Base-by-base conservation (phyloP, 2,797 vertebrate species). In the Amazona finschi region DNA sequence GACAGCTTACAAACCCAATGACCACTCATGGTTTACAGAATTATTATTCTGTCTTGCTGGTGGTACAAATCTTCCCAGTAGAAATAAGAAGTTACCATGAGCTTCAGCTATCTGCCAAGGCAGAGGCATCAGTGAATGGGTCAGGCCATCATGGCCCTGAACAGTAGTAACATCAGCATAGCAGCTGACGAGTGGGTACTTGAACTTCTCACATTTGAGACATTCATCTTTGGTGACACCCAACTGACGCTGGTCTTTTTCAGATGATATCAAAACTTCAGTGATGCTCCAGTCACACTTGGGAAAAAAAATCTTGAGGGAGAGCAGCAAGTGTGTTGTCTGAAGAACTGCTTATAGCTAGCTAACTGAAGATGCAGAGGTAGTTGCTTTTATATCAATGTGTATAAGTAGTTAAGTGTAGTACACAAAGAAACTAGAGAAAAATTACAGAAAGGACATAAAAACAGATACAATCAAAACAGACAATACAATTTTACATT, bases 391-490 rank as follows among this genome's bases (percentile, higher is more conserved):
- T 69, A 5, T 43, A 53, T 53, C 61, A 30, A 27, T 9, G 44
- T 39, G 11, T 33, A 3, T 28, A 84, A 76, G 30, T 39, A 71
- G 15, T 50, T 87, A 73, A 53, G 5, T 24, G 41, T 36, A 72
- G 31, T n/a, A 90, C 50, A 27, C 31, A 79, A 94, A 76, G 22
- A 7, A 15, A 44, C 33, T 9, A 55, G 10, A 55, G 41, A 55
- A 91, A 92, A 86, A 80, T 4, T 79, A 17, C 66, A 72, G n/a
- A 77, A 85, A 12, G 12, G 25, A 79, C 64, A 76, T 46, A 84
- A 86, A 92, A 91, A 83, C 49, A 91, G 36, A 66, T 67, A 52
- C 16, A 84, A 74, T 46, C 52, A 39, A 79, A 94, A 39, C 20
- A 58, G 27, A 64, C 4, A 67, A 39, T 52, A 43, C 13, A 79